phyloP scores from a whole-genome alignment of 1,140 invertebrate genomes.

The Philopotamus ludificatus region DNA sequence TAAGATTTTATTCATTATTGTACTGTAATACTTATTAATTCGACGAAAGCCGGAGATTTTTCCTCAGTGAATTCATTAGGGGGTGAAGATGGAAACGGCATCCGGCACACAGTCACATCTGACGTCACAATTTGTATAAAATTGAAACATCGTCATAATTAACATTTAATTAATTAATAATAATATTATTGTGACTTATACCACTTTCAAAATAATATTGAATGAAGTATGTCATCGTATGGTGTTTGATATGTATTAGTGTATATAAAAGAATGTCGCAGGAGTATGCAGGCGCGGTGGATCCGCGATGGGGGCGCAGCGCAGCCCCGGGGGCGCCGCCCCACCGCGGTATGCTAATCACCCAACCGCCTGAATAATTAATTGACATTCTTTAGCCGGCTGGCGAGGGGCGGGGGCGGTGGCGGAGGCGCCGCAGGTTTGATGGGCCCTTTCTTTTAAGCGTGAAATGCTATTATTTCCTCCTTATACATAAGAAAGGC shows the following conservation, averaged over 20 bases:
- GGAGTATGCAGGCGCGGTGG: no score
- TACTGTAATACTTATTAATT: slow-evolving; percentile 31
- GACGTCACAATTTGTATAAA: no score
- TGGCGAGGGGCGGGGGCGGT: not conserved
- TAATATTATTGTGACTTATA: no score
- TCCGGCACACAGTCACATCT: no score
- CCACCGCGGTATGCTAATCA: slow-evolving; percentile 42
- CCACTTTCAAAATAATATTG: no score
- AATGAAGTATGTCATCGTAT: no score
- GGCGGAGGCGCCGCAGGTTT: slow-evolving; percentile 18
- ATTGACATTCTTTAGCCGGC: slow-evolving; percentile 41
- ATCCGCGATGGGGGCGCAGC: no score
- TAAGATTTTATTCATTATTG: slow-evolving; percentile 33
- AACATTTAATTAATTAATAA: no score
- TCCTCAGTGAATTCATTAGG: slow-evolving; percentile 12
- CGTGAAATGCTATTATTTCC: slow-evolving; percentile 41
- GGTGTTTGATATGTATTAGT: no score
- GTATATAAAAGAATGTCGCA: no score
- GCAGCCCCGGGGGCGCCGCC: slow-evolving; percentile 6
- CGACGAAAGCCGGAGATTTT: slow-evolving; percentile 7
- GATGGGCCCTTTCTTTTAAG: slow-evolving; percentile 41
- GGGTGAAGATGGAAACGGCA: no score
- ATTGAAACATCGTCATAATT: no score
- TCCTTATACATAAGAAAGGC: slow-evolving; percentile 24
- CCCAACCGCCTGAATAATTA: slow-evolving; percentile 42